Base-by-base conservation (phyloP, 2,797 vertebrate species). In the Danio kyathit region DNA sequence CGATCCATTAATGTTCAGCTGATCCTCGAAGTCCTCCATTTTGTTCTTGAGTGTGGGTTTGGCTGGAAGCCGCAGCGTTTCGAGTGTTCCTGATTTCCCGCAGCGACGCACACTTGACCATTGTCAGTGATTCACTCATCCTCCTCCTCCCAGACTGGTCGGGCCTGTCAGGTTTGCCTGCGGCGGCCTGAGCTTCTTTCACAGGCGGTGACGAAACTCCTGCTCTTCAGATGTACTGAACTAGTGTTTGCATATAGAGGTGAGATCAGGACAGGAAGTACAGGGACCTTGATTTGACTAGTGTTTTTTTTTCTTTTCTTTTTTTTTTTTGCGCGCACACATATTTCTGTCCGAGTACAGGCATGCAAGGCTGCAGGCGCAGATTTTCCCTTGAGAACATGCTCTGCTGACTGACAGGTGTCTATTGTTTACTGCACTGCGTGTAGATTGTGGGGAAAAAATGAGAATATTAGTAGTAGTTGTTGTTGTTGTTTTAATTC, bases 21-120 rank as follows among this genome's bases (percentile, higher is more conserved):
- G 69, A 77, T 56, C 63, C 21, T 51, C 74, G n/a, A 60, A 69
- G 44, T 80, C 75, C 69, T 78, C 81, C 81, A 82, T 82, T 82
- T 78, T 82, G 69, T 82, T 57, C 72, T 81, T 79, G 63, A 74
- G 88, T 88, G 85, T 80, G 80, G 80, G 14, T 57, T 67, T 93
- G 88, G 92, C 92, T 90, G 89, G 88, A 87, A 92, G 89, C 91
- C 89, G 80, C 73, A 86, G 86, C 86, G 86, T 92, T 93, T 88
- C 90, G 83, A 52, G 49, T 52, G 46, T 48, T 12, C 46, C 11
- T 48, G 46, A 29, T 29, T 29, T 29, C 29, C 29, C 3, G 29
- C 29, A 29, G 29, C 29, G 29, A 29, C 3, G 29, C 29, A 29
- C 29, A 29, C 29, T 29, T 29, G 29, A 29, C 29, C 29, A 29